Evolutionary conservation across 1,140 invertebrate species (phyloP), one percentile per base, ranked within the genome.

Genomic region (Myzus persicae): DNA sequence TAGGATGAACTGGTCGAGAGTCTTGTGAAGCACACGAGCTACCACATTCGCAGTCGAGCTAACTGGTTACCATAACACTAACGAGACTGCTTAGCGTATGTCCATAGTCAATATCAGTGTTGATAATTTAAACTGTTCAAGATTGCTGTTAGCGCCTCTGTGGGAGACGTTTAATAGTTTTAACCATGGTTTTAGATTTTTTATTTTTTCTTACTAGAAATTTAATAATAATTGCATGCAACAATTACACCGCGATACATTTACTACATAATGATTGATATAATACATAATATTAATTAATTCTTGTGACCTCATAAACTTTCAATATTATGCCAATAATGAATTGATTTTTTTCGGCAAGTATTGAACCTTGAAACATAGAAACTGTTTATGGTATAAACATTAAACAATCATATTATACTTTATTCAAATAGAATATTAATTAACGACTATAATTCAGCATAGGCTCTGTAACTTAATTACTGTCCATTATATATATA

Each of bases 41-140:
- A 51, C 81, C n/a, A 54, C 91, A 93, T 93, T 85, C 81, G 48
- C 81, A 38, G 81, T 36, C 46, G 81, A 84, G 76, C 91, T 84
- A 93, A 93, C 91, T 93, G 76, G 91, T 93, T 93, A 84, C 81
- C 46, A 93, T 93, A 54, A 85, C 81, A 84, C 76, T 93, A 93
- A 93, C 91, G 76, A 93, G 76, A 93, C 81, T 93, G 91, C 91
- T 93, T 40, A 42, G 42, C 46, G 67, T 81, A 42, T 84, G 76
- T 85, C 91, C 91, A 85, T 93, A 90, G 81, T 85, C 91, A 93
- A 93, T 93, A 93, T 93, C 91, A 93, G 46, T 84, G 91, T 93
- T 93, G 91, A 93, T 93, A 93, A 93, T 93, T 93, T 93, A 82
- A 93, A 93, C 84, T 54, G 81, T 93, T 93, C 76, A 82, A 93